Conservation (phyloP, 2,888 invertebrate genomes). For the Spilosoma lubricipeda region DNA sequence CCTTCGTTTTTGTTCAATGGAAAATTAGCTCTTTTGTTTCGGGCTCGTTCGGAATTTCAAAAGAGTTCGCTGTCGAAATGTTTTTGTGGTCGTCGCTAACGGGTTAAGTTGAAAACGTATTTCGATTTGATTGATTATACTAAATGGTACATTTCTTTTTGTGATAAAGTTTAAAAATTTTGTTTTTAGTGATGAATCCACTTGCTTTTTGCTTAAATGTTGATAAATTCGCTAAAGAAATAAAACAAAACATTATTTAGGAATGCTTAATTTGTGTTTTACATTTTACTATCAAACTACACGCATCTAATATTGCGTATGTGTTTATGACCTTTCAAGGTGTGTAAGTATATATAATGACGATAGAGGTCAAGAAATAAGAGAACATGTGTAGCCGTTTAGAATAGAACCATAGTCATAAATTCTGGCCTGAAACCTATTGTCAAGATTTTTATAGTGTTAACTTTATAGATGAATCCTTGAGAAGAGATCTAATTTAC, state of each 20-base stretch:
- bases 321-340: too few relatives aligned
- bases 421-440: too few relatives aligned
- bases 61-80: constrained; percentile 55
- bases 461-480: background rate
- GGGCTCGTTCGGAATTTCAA: constrained; percentile 52
- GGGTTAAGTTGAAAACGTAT: constrained; percentile 45
- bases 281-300: too few relatives aligned
- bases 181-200: constrained; percentile 22
- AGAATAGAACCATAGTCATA: too few relatives aligned
- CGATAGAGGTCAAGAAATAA: too few relatives aligned
- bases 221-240: too few relatives aligned
- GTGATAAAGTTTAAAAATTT: constrained; percentile 26
- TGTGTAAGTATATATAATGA: too few relatives aligned
- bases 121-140: constrained; percentile 43
- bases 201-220: background rate
- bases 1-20: constrained; percentile 53
- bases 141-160: constrained; percentile 39
- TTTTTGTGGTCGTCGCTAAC: constrained; percentile 44
- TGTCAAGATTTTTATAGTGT: background rate
- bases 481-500: background rate
- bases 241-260: too few relatives aligned
- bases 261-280: too few relatives aligned
- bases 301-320: too few relatives aligned
- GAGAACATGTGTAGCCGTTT: too few relatives aligned
- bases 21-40: constrained; percentile 71